A percentile compares a stretch with the other conserved stretches of the same genome.
phyloP scores from a whole-genome alignment of 2,888 invertebrate species.

The Nasonia oneida region DNA sequence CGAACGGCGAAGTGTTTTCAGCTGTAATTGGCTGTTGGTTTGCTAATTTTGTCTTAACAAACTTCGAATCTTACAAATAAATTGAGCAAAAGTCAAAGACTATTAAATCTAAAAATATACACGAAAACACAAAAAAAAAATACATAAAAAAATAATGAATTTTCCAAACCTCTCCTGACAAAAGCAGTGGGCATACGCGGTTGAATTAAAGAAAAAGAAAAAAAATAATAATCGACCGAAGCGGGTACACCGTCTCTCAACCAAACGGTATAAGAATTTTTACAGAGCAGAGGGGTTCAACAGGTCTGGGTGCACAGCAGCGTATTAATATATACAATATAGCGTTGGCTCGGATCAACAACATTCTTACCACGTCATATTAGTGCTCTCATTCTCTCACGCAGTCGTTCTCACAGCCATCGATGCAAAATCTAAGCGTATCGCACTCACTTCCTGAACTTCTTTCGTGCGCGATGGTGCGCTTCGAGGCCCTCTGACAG shows the following conservation, averaged over 20 bases:
- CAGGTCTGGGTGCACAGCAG: conserved; percentile 1
- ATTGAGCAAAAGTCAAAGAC: neutral
- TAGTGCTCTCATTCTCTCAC: neutral
- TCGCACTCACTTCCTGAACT: conserved; percentile 91
- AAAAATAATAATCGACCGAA: neutral
- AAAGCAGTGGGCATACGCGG: neutral
- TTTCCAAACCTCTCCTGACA: neutral
- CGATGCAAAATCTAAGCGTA: conserved; percentile 18
- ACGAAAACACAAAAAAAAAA: neutral
- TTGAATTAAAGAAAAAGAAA: neutral
- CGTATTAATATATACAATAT: neutral
- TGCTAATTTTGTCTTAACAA: conserved; percentile 65
- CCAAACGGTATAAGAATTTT: neutral
- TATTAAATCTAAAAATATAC: neutral
- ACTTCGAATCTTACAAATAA: conserved; percentile 4
- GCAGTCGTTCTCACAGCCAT: neutral
- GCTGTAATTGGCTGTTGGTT: conserved; percentile 73
- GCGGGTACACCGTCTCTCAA: neutral
- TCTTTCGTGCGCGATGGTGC: conserved; percentile 93
- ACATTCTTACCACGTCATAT: conserved; percentile 1
- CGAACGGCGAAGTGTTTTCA: conserved; percentile 29
- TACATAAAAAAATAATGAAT: neutral
- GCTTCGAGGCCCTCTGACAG: conserved; percentile 93
- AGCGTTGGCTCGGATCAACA: neutral
- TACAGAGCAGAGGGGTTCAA: conserved; percentile 3